These are phyloP conservation scores for Ichneumon xanthorius DNA, from an alignment of 2,888 invertebrate genomes.

Conservation along the genomic window DNA sequence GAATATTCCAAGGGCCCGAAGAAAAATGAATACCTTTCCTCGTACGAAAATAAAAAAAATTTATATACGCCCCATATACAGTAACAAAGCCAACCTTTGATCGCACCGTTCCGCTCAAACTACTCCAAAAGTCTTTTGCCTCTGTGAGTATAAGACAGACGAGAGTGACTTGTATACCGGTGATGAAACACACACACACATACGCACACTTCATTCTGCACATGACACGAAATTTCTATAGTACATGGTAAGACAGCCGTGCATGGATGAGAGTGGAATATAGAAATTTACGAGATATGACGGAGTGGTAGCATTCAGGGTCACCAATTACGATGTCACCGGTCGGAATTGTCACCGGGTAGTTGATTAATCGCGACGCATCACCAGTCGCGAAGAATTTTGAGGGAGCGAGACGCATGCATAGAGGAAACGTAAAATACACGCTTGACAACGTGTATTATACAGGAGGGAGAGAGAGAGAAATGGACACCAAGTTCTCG, in stretches of 20 bases:
- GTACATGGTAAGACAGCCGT: slow-evolving; percentile 26
- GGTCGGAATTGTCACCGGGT: slow-evolving; percentile 62
- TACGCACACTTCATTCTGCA: no score
- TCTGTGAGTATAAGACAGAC: slow-evolving; percentile 10
- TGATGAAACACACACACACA: not conserved
- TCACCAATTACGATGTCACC: slow-evolving; percentile 67
- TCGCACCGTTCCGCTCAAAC: slow-evolving; percentile 55
- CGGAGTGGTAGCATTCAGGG: slow-evolving; percentile 67
- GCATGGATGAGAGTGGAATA: slow-evolving; percentile 44
- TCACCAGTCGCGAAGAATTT: slow-evolving; percentile 12
- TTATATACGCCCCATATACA: not conserved
- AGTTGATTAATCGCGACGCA: slow-evolving; percentile 66
- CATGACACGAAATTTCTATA: slow-evolving; percentile 39
- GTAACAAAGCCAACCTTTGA: slow-evolving; percentile 59
- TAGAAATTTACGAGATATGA: slow-evolving; percentile 52
- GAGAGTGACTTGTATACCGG: not conserved
- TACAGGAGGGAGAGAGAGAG: slow-evolving; percentile 64
- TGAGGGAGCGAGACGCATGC: slow-evolving; percentile 8
- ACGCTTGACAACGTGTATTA: slow-evolving; percentile 50
- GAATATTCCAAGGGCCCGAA: slow-evolving; percentile 32
- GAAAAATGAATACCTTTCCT: slow-evolving; percentile 17
- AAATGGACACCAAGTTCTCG: slow-evolving; percentile 76
- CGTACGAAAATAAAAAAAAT: not conserved
- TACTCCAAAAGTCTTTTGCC: slow-evolving; percentile 47
- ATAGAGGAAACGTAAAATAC: slow-evolving; percentile 48